Conservation (phyloP, 23 tunicate genomes). For the Botrylloides violaceus region DNA sequence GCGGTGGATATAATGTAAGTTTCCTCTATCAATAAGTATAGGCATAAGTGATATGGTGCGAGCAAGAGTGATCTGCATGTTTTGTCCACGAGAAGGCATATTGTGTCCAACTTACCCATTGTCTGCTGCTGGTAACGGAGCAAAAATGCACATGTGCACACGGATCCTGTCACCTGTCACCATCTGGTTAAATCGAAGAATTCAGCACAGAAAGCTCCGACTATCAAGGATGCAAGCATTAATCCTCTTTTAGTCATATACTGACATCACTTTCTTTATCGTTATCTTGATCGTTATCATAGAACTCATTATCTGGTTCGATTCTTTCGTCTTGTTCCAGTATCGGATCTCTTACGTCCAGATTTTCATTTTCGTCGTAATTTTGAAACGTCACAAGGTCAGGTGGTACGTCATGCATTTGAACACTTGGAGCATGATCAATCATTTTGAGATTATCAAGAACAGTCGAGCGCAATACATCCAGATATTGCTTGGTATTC, state of each 20-base stretch:
- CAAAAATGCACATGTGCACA: no score
- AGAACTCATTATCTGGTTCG: constrained; percentile 78
- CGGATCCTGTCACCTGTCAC: no score
- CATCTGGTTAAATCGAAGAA: no score
- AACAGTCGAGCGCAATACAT: constrained; percentile 54
- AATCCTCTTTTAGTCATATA: constrained; percentile 23
- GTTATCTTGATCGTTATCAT: constrained; percentile 88
- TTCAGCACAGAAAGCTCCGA: no score
- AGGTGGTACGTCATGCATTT: constrained; percentile 99
- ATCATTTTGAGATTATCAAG: constrained; percentile 75
- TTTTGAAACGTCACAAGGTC: constrained; percentile 84
- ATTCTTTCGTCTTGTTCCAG: constrained; percentile 35
- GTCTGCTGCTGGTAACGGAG: no score
- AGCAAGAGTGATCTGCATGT: no score
- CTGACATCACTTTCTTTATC: constrained; percentile 97
- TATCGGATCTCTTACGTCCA: constrained; percentile 45
- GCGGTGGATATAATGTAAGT: no score
- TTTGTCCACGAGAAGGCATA: no score
- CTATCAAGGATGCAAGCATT: no score
- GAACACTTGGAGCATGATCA: constrained; percentile 96
- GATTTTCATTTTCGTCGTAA: constrained; percentile 60
- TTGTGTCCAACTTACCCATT: no score
- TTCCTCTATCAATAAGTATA: no score
- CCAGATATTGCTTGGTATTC: constrained; percentile 88
- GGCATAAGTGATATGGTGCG: no score